These are phyloP conservation scores for Picathartes gymnocephalus DNA, from an alignment of 2,113 vertebrate genomes.

Conservation along the genomic window DNA sequence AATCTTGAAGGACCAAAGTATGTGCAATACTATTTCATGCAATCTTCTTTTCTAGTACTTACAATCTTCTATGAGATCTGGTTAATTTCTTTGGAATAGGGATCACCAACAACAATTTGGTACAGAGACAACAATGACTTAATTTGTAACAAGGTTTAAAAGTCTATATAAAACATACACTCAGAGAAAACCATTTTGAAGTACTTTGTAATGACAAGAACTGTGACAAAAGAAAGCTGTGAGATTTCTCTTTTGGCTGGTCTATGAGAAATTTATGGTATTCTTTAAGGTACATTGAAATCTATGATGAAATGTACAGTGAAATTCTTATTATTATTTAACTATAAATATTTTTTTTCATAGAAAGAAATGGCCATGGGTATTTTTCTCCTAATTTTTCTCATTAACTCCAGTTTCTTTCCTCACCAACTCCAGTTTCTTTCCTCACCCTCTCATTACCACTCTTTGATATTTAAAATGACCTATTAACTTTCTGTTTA, in stretches of 20 bases:
- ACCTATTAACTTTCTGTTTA: neutral
- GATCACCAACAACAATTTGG: neutral
- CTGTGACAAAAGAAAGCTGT: neutral
- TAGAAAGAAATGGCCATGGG: accelerated
- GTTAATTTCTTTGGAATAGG: neutral
- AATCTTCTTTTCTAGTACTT: neutral
- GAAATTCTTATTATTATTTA: neutral
- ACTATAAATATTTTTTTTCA: neutral
- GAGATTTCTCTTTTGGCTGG: neutral
- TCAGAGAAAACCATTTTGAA: neutral
- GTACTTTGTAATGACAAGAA: neutral
- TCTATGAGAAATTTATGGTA: neutral
- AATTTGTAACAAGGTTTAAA: neutral
- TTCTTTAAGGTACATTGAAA: neutral
- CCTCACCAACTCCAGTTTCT: too few species aligned
- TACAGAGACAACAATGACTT: neutral
- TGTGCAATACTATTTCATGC: neutral
- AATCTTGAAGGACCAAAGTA: neutral
- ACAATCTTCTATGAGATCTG: neutral
- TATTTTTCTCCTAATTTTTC: neutral
- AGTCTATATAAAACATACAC: neutral
- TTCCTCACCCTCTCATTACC: neutral
- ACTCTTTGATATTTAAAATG: neutral
- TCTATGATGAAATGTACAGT: neutral
- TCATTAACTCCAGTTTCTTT: neutral